Percentiles rank a stretch among this genome's conserved stretches.
Evolutionary conservation across 2,888 invertebrate species (phyloP).

Genomic region (Eucera pruinosa): DNA sequence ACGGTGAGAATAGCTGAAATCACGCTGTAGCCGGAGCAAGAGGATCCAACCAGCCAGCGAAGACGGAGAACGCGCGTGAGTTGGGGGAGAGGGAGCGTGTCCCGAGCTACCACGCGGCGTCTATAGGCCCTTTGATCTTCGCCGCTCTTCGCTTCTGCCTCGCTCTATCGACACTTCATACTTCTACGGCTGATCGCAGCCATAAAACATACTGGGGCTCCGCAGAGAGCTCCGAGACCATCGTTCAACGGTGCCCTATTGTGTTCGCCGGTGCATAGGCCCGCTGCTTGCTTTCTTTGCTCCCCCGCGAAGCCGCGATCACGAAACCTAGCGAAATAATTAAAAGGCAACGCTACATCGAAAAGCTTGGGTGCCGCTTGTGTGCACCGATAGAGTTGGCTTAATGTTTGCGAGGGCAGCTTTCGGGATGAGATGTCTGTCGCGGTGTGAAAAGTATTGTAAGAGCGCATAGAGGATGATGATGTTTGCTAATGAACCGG

Average conservation of each 20-base stretch:
- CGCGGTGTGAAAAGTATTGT: neutral
- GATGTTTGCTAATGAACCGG: neutral
- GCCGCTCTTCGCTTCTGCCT: conserved; percentile 83
- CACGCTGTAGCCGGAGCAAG: conserved; percentile 29
- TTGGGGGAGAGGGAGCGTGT: conserved; percentile 44
- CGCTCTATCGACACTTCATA: conserved; percentile 85
- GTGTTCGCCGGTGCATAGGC: conserved; percentile 75
- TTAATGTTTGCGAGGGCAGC: neutral
- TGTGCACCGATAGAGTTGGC: too few species aligned
- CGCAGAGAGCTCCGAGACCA: conserved; percentile 60
- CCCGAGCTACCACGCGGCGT: conserved; percentile 78
- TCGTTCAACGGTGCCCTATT: conserved; percentile 71
- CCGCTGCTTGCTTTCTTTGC: conserved; percentile 54
- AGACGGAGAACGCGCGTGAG: conserved; percentile 40
- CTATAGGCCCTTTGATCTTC: conserved; percentile 82
- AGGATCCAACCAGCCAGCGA: conserved; percentile 24
- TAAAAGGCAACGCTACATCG: conserved; percentile 43
- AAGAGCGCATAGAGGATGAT: neutral
- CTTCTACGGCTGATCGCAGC: conserved; percentile 83
- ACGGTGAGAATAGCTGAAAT: conserved; percentile 59
- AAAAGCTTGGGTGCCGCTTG: conserved; percentile 10
- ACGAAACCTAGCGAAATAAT: conserved; percentile 55
- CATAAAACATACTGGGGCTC: conserved; percentile 82
- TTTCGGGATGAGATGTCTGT: too few species aligned
- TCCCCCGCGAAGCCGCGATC: conserved; percentile 25